These are phyloP conservation scores for Sarcophaga variegata DNA, from an alignment of 2,888 invertebrate genomes.

Conservation along the genomic window DNA sequence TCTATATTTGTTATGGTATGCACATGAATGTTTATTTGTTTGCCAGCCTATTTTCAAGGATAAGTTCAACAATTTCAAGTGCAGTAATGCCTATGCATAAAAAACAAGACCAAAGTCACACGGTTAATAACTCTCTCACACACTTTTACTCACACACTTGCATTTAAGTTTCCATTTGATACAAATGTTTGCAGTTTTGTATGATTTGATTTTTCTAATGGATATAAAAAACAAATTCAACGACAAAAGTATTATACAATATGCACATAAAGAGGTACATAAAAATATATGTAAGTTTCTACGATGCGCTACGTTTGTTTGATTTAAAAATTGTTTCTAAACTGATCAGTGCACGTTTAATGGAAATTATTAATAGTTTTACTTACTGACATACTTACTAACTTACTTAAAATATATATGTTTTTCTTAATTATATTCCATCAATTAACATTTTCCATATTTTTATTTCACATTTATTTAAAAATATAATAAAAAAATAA, in stretches of 20 bases:
- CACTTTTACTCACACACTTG: not conserved
- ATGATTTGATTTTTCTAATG: not conserved
- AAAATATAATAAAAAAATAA: too few species aligned
- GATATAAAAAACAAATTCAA: not conserved
- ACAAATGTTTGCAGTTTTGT: not conserved
- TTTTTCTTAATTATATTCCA: too few species aligned
- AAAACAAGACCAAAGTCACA: not conserved
- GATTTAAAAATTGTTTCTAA: too few species aligned
- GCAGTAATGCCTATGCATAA: slow-evolving; percentile 1
- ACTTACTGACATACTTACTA: too few species aligned
- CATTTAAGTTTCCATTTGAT: not conserved
- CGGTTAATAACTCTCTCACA: not conserved
- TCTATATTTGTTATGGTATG: not conserved
- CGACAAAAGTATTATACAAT: not conserved
- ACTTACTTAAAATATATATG: too few species aligned
- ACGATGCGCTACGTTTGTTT: too few species aligned
- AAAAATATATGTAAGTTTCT: too few species aligned
- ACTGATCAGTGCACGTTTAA: too few species aligned
- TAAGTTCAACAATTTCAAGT: slow-evolving; percentile 46
- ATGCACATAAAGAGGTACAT: too few species aligned
- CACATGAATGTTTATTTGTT: not conserved
- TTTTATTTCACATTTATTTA: too few species aligned
- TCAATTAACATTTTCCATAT: too few species aligned
- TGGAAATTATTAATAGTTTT: too few species aligned
- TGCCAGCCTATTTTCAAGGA: slow-evolving; percentile 17